Percentiles rank a stretch among this genome's conserved stretches.
Conservation (phyloP, 2,888 invertebrate genomes). For the Cryptus viduatorius region DNA sequence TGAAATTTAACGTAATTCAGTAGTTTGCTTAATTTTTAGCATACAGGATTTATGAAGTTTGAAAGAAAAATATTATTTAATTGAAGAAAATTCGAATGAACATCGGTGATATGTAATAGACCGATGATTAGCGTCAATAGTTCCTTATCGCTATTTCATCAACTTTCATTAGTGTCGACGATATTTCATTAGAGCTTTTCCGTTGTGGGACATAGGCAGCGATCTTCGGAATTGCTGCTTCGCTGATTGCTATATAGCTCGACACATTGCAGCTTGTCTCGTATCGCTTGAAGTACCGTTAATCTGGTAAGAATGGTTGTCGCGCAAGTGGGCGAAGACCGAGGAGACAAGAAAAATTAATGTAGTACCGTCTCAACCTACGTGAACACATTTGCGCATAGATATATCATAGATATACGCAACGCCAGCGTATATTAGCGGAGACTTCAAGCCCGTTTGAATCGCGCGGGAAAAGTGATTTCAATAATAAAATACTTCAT, state of each 20-base stretch:
- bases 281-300: constrained; percentile 20
- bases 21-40: neutral
- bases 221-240: constrained; percentile 5
- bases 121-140: neutral
- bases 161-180: neutral
- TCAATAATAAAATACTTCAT: neutral
- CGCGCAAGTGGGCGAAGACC: constrained; percentile 22
- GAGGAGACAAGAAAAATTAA: neutral
- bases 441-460: neutral
- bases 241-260: neutral
- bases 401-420: too few species aligned
- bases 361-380: constrained; percentile 1
- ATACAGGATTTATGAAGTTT: neutral
- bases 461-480: neutral
- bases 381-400: neutral
- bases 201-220: neutral
- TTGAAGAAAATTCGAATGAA: neutral
- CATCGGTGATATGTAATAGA: neutral
- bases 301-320: constrained; percentile 2
- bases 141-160: constrained; percentile 3
- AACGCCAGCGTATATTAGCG: neutral
- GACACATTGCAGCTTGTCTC: neutral
- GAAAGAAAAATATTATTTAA: neutral
- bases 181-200: constrained; percentile 1
- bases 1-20: neutral